These are phyloP conservation scores for Macrobrachium nipponense DNA, from an alignment of 1,140 invertebrate species.

Conservation along the genomic window DNA sequence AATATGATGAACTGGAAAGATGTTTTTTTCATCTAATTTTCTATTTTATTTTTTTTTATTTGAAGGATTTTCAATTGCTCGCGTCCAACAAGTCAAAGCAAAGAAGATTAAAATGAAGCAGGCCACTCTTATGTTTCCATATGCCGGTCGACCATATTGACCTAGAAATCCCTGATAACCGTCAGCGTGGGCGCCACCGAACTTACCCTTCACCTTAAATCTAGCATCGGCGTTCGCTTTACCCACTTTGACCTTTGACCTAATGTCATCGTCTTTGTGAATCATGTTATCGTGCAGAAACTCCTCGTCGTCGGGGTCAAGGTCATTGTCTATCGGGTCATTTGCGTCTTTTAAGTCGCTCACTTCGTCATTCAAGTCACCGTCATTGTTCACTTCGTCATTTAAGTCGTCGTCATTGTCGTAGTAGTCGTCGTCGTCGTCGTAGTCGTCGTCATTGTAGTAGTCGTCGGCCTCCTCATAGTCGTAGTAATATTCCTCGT, in stretches of 20 bases:
- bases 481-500: conserved; percentile 30
- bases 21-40: too few relatives aligned
- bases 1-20: too few relatives aligned
- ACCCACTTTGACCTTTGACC: conserved; percentile 7
- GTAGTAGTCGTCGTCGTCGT: not conserved
- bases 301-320: not conserved
- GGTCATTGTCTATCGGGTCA: not conserved
- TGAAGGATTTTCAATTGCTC: too few relatives aligned
- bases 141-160: too few relatives aligned
- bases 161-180: too few relatives aligned
- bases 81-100: not conserved
- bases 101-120: not conserved
- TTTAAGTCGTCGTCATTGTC: not conserved
- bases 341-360: not conserved
- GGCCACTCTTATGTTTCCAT: too few relatives aligned
- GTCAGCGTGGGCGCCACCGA: not conserved
- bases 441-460: not conserved
- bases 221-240: not conserved
- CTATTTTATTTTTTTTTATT: too few relatives aligned
- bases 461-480: conserved; percentile 19
- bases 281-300: conserved; percentile 35
- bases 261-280: conserved; percentile 36
- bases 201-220: conserved; percentile 41
- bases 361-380: not conserved
- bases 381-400: not conserved